Base-by-base conservation (phyloP, 2,888 invertebrate genomes). In the Desoria tigrina region DNA sequence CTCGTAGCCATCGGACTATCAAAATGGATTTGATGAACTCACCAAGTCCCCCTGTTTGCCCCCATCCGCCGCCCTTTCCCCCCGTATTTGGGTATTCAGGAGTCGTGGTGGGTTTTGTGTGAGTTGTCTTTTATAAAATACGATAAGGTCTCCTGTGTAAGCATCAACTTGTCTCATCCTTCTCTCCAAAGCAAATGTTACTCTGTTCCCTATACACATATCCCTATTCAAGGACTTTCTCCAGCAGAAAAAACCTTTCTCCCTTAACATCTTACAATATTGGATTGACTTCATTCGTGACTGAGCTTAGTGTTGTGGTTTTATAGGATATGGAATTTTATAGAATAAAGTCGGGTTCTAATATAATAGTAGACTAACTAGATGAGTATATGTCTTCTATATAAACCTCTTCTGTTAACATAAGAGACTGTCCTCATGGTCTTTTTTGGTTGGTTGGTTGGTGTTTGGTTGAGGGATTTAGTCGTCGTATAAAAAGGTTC, bases 141-240 rank as follows among this genome's bases (percentile, higher is more conserved):
- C 16, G 16, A 39, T 11, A 39, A 39, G 16, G 39, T 39, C 39
- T 39, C 9, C 39, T 11, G 16, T 39, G 16, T 9, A 39, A 39
- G 39, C 39, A 39, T 39, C 39, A 39, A 39, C 39, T 39, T 39
- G 39, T 11, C 39, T 39, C 39, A 39, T 39, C 39, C 39, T 39
- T 39, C 39, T 39, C 39, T 39, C 9, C 39, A 11, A 39, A 16
- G 9, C 16, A 39, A 9, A 11, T 39, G 39, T 39, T 39, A 9
- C 39, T 39, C 9, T 39, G 16, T 39, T 39, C 39, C 39, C 39
- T 39, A 16, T 39, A 39, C 9, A 11, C 9, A 11, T 39, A 39
- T 16, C 39, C 16, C 39, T 16, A 39, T 39, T 9, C 9, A 39
- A 39, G 9, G 16, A 39, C 9, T 39, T 16, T 39, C 39, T 39